Percentiles rank a stretch among this genome's conserved stretches.
Conservation (phyloP, 2,113 vertebrate species). For the Silurus asotus region DNA sequence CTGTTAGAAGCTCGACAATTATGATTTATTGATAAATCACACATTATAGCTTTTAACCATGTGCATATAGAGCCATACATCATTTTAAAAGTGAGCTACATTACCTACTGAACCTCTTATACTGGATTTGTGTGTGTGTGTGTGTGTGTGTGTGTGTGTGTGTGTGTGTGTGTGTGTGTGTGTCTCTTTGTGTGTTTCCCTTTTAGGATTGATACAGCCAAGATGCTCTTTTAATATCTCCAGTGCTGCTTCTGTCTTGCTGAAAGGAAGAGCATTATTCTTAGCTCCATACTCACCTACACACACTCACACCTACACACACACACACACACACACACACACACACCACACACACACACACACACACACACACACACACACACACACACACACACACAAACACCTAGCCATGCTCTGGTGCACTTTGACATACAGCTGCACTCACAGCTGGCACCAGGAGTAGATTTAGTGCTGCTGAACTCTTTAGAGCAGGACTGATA, state of each 20-base stretch:
- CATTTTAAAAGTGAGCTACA: too few relatives aligned
- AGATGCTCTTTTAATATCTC: neutral
- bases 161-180: neutral
- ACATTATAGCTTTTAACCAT: neutral
- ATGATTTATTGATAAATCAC: neutral
- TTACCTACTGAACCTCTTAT: too few relatives aligned
- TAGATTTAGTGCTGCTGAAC: neutral
- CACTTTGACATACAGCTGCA: neutral
- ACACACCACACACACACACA: neutral
- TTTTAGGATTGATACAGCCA: neutral
- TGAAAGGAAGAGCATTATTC: conserved; percentile 6
- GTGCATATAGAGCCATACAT: too few relatives aligned
- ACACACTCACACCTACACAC: neutral
- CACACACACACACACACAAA: neutral
- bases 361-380: conserved; percentile 11
- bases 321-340: conserved; percentile 2
- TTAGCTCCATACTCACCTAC: neutral
- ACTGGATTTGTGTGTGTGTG: too few relatives aligned
- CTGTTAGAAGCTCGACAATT: neutral
- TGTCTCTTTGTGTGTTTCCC: neutral
- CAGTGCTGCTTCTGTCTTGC: neutral
- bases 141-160: neutral
- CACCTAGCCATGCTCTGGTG: neutral
- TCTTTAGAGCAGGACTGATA: neutral
- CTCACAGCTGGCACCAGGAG: neutral